Base-by-base conservation (phyloP, 2,888 invertebrate species). In the Ochropleura leucogaster region DNA sequence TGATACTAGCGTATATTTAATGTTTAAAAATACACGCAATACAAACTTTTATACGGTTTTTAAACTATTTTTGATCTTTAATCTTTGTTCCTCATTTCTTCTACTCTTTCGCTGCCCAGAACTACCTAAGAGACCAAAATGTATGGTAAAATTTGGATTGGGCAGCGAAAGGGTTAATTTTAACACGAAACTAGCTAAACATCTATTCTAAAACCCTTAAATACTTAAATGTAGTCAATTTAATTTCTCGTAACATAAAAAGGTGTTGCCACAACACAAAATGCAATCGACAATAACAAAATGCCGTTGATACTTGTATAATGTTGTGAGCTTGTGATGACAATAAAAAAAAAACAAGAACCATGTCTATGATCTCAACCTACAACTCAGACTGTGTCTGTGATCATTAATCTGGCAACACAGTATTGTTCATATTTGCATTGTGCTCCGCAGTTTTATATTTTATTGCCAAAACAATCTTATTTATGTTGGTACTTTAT, bases 361-460 rank as follows among this genome's bases (percentile, higher is more conserved):
- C 16, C 40, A 57, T 4, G 47, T 74, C 9, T 44, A 51, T 73
- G n/a, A 49, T 76, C 55, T 76, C 55, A 55, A 55, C 40, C 47
- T 73, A 40, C 10, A 64, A 64, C 65, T 51, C 8, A 4, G 68
- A 14, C 51, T 30, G 40, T 12, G 64, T 49, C 47, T 62, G 40
- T 62, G 64, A 79, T 79, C 73, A 83, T 83, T 79, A 72, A 79
- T 80, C 79, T 64, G 72, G 44, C n/a, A 30, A 63, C 64, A 83
- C 60, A 62, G 18, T 49, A 60, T 53, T 62, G 62, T 62, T 57
- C 64, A 20, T 20, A 80, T 83, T 80, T 79, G 79, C 67, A 80
- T 72, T 44, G 72, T 62, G 20, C n/a, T 65, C 46, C 4, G 53
- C 30, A 62, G 55, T 78, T 78, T 40, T 69, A 49, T 82, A 51